Conservation (phyloP, 2,888 invertebrate genomes). For the Heliconius hortense region DNA sequence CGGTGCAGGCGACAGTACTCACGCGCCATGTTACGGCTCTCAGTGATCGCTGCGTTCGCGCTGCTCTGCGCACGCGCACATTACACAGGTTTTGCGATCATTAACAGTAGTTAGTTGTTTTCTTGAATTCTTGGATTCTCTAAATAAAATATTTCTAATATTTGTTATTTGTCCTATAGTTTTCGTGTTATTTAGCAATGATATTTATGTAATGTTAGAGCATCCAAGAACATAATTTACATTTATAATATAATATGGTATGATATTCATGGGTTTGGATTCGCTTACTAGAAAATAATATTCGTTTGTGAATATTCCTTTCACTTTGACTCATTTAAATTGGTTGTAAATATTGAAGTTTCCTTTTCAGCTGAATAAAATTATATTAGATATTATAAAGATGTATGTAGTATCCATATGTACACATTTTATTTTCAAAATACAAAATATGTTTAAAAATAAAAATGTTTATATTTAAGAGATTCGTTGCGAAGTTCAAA, state of each 20-base stretch:
- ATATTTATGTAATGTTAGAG: background rate
- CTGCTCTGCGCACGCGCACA: slow-evolving; percentile 54
- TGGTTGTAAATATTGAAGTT: slow-evolving; percentile 1
- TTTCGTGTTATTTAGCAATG: too few species aligned
- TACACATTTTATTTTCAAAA: too few species aligned
- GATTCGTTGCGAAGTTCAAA: background rate
- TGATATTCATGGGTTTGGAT: background rate
- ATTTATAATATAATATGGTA: background rate
- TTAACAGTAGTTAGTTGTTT: slow-evolving; percentile 46
- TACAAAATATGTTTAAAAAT: too few species aligned
- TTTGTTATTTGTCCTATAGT: background rate
- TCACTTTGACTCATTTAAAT: background rate
- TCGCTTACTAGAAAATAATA: slow-evolving; percentile 6
- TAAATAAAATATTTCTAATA: background rate
- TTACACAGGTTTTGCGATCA: slow-evolving; percentile 55
- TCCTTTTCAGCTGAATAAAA: background rate
- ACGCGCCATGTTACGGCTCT: slow-evolving; percentile 50
- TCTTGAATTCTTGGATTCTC: slow-evolving; percentile 48
- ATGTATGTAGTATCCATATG: too few species aligned
- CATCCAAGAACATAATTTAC: slow-evolving; percentile 5
- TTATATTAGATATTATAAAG: background rate
- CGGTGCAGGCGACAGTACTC: slow-evolving; percentile 12
- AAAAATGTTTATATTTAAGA: too few species aligned
- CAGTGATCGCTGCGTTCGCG: slow-evolving; percentile 52
- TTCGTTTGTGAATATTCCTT: slow-evolving; percentile 12